Conservation (phyloP, 1,140 invertebrate genomes). For the Lucilia cuprina region DNA sequence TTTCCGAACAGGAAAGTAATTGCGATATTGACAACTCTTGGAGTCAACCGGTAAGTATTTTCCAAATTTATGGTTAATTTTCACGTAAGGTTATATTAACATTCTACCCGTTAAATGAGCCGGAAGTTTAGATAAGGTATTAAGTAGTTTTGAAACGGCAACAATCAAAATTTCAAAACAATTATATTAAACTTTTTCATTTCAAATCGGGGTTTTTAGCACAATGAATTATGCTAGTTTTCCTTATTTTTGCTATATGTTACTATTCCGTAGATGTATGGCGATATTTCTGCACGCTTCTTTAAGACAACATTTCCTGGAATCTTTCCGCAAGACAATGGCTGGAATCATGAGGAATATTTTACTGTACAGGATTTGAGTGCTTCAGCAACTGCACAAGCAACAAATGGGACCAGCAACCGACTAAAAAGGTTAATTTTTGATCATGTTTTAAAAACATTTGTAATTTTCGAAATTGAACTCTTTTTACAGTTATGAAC, state of each 20-base stretch:
- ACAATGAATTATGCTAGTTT: neutral
- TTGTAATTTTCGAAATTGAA: neutral
- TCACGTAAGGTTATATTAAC: too few relatives aligned
- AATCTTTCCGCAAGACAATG: constrained; percentile 49
- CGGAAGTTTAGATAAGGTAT: too few relatives aligned
- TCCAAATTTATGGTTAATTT: neutral
- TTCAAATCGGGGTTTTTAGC: too few relatives aligned
- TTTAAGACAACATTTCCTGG: constrained; percentile 56
- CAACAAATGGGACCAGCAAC: constrained; percentile 25
- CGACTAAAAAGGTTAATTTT: constrained; percentile 17
- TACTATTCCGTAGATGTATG: constrained; percentile 48
- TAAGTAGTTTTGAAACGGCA: too few relatives aligned
- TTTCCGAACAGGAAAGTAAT: constrained; percentile 83
- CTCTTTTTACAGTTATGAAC: constrained; percentile 44
- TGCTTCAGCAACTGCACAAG: constrained; percentile 38
- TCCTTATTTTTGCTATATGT: neutral
- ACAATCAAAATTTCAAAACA: too few relatives aligned
- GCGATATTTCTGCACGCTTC: constrained; percentile 56
- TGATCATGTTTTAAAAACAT: neutral
- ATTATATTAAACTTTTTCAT: too few relatives aligned
- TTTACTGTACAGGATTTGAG: constrained; percentile 57
- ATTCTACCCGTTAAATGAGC: too few relatives aligned
- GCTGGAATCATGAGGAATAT: constrained; percentile 56
- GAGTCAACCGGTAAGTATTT: constrained; percentile 65
- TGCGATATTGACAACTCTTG: constrained; percentile 74